phyloP scores from a whole-genome alignment of 2,797 vertebrate species.

The Lithobates pipiens region DNA sequence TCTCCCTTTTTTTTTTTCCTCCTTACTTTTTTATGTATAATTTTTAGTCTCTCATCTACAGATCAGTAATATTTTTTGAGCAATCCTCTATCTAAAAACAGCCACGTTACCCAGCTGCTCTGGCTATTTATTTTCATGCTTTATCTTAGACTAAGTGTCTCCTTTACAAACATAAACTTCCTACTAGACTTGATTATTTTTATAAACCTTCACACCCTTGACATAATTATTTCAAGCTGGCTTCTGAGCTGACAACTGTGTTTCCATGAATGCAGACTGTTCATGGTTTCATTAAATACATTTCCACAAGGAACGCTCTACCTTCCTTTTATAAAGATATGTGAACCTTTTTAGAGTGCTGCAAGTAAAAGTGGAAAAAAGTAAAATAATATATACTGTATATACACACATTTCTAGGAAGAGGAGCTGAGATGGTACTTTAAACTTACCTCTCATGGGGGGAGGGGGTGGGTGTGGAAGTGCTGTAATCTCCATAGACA shows the following conservation, averaged over 20 bases:
- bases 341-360: conserved; percentile 7
- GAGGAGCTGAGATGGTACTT: not conserved
- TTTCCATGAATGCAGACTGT: conserved; percentile 49
- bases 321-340: conserved; percentile 20
- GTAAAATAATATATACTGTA: no score
- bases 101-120: conserved; percentile 18
- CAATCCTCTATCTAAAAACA: conserved; percentile 9
- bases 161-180: conserved; percentile 61
- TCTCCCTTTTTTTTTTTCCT: not conserved
- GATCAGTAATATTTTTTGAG: conserved; percentile 16
- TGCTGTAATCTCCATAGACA: no score
- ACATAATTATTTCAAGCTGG: conserved; percentile 59
- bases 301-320: conserved; percentile 21
- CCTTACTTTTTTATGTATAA: not conserved
- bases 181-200: conserved; percentile 56
- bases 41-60: conserved; percentile 14
- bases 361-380: not conserved
- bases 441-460: not conserved
- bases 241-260: conserved; percentile 36
- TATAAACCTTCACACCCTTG: conserved; percentile 63
- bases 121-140: conserved; percentile 43
- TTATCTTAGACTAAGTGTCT: conserved; percentile 46
- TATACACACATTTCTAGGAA: no score
- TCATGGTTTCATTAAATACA: conserved; percentile 38
- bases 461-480: not conserved